A percentile compares a stretch with the other conserved stretches of the same genome.
Evolutionary conservation across 2,888 invertebrate genomes (phyloP).

Genomic region (Lithophane semibrunnea): DNA sequence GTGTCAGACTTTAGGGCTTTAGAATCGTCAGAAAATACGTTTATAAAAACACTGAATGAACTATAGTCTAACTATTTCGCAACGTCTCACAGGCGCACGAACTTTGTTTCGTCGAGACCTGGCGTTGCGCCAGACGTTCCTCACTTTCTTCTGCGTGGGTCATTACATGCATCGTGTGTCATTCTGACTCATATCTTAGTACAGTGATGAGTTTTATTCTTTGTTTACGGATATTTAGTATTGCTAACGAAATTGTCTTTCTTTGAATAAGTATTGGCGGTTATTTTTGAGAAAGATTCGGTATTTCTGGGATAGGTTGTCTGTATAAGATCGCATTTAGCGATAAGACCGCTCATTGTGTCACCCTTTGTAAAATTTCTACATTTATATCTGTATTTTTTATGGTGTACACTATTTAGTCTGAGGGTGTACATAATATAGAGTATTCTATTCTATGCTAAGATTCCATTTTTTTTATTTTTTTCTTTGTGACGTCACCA

Average conservation of each 20-base stretch:
- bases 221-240: conserved; percentile 42
- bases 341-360: too few relatives aligned
- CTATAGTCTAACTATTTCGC: conserved; percentile 18
- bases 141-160: conserved; percentile 35
- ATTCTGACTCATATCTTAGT: conserved; percentile 35
- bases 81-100: neutral
- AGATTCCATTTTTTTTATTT: too few relatives aligned
- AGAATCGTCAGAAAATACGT: neutral
- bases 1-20: neutral
- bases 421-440: too few relatives aligned
- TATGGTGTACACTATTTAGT: too few relatives aligned
- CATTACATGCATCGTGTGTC: conserved; percentile 30
- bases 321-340: too few relatives aligned
- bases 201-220: conserved; percentile 19
- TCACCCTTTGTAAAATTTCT: too few relatives aligned
- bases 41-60: conserved; percentile 14
- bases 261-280: neutral
- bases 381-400: too few relatives aligned
- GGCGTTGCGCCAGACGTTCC: conserved; percentile 21
- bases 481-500: too few relatives aligned
- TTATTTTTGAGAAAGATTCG: neutral
- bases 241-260: conserved; percentile 13
- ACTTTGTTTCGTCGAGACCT: conserved; percentile 22
- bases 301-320: too few relatives aligned
- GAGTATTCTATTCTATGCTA: too few relatives aligned